Base-by-base conservation (phyloP, 2,797 vertebrate genomes). In the Sciaenops ocellatus region DNA sequence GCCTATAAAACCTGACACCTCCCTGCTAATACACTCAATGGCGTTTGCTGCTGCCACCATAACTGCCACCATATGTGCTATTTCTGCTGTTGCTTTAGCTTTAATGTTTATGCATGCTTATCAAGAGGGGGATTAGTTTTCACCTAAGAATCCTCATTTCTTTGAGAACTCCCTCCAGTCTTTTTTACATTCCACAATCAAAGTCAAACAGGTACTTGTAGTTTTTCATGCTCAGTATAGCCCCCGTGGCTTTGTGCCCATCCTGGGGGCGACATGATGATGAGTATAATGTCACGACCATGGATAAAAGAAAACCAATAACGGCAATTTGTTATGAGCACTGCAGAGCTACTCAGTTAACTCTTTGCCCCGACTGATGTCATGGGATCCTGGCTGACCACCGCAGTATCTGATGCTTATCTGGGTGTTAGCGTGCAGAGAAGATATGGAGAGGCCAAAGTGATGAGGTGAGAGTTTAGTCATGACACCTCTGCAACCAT, bases 311-410 rank as follows among this genome's bases (percentile, higher is more conserved):
- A 69, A 57, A 82, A 44, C 64, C 61, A 56, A 66, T 62, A 72
- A 75, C 73, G 70, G 74, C 60, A 76, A 20, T 46, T 77, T 48
- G 69, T 86, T 60, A 82, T 83, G 75, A 80, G 71, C 30, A 2
- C 80, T 42, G 46, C 61, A 81, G 55, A 89, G 72, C 72, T 54
- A 55, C 69, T 89, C 62, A 61, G 78, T 69, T 79, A 82, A 86
- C 75, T 78, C 28, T 77, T 56, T 67, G 38, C 46, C 47, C 41
- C 3, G 50, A 69, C 63, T 92, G 94, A 94, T 91, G 87, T 93
- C 93, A 94, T 94, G 88, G 82, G 90, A 95, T 93, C 77, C 84
- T 92, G 86, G 82, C 86, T 92, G 90, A 93, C 91, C 84, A 69
- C 79, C 86, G 63, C 84, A 34, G 74, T 76, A 85, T 92, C 73